Percentiles rank a stretch among this genome's conserved stretches.
These are phyloP conservation scores for Eristalis intricaria DNA, from an alignment of 2,888 invertebrate genomes.

Conservation along the genomic window DNA sequence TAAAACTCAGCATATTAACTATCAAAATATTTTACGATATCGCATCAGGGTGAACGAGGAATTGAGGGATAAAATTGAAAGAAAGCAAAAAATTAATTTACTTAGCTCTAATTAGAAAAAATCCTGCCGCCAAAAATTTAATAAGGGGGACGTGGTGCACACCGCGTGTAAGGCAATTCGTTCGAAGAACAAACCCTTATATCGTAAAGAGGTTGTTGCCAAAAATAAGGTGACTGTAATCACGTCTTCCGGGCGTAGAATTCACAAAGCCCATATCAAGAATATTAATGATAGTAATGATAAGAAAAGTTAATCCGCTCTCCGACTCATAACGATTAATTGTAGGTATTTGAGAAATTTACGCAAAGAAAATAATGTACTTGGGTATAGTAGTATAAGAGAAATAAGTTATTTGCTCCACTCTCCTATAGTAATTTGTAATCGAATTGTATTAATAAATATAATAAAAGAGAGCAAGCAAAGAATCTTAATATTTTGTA, in stretches of 20 bases:
- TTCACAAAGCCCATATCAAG: neutral
- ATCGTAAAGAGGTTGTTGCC: neutral
- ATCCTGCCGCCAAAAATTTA: too few relatives aligned
- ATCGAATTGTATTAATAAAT: neutral
- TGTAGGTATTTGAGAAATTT: too few relatives aligned
- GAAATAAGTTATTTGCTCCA: constrained; percentile 8
- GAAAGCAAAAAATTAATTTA: neutral
- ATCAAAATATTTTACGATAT: neutral
- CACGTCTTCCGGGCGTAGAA: neutral
- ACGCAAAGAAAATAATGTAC: too few relatives aligned
- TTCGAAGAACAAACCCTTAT: neutral
- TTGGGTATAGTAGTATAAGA: too few relatives aligned
- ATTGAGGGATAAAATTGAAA: neutral
- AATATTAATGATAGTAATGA: too few relatives aligned
- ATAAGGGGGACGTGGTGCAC: neutral
- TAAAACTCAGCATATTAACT: neutral
- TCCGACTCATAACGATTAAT: too few relatives aligned
- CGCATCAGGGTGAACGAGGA: neutral
- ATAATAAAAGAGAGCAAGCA: neutral
- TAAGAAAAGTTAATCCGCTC: too few relatives aligned
- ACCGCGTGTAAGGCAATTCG: neutral
- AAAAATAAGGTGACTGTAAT: neutral
- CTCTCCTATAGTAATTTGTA: neutral
- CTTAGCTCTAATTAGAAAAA: neutral
- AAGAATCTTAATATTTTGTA: neutral